A percentile compares a stretch with the other conserved stretches of the same genome.
Evolutionary conservation across 2,113 vertebrate species (phyloP).

Genomic region (Channa argus): DNA sequence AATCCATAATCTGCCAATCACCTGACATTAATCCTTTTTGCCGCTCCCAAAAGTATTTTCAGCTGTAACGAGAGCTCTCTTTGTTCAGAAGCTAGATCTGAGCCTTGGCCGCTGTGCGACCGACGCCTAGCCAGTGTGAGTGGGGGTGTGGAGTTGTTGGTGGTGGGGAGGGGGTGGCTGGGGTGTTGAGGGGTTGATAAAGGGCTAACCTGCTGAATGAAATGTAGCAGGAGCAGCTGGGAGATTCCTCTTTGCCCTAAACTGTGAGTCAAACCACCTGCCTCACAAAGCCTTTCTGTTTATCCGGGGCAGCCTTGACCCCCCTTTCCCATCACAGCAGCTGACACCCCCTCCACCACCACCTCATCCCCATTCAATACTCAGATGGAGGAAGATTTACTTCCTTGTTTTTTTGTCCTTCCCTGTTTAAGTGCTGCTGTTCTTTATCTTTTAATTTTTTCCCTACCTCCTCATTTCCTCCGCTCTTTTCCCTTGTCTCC

Average conservation of each 20-base stretch:
- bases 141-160: too few species aligned
- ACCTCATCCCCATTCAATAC: neutral
- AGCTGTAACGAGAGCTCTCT: conserved; percentile 6
- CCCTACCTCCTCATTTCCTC: too few species aligned
- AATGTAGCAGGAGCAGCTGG: conserved; percentile 36
- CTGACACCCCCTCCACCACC: conserved; percentile 24
- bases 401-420: neutral
- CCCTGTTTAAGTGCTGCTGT: too few species aligned
- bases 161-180: neutral
- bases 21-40: too few species aligned
- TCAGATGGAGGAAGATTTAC: neutral
- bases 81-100: conserved; percentile 21
- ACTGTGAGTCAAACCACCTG: conserved; percentile 35
- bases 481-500: neutral
- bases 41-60: neutral
- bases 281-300: conserved; percentile 49
- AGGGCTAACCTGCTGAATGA: conserved; percentile 57
- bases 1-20: neutral
- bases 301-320: conserved; percentile 51
- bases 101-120: neutral
- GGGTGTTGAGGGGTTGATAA: conserved; percentile 46
- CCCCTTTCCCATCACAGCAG: conserved; percentile 46
- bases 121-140: too few species aligned
- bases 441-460: neutral
- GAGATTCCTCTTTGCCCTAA: conserved; percentile 34